Percentiles rank a stretch among this genome's conserved stretches.
Conservation (phyloP, 1,140 invertebrate species). For the Linepithema humile region DNA sequence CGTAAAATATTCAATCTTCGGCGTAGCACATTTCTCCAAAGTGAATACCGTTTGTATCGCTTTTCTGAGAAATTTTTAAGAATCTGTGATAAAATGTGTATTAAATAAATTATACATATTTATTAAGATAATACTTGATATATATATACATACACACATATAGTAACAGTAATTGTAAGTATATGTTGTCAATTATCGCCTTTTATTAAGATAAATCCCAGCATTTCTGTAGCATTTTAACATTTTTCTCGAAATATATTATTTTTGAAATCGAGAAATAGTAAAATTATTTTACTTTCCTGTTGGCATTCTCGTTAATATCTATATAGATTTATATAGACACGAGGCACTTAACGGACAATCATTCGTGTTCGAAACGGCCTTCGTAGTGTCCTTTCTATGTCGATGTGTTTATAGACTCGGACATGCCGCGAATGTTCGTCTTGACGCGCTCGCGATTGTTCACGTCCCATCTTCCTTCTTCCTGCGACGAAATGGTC, state of each 20-base stretch:
- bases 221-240: too few species aligned
- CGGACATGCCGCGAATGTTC: conserved; percentile 59
- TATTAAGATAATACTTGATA: neutral
- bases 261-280: neutral
- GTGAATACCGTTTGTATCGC: neutral
- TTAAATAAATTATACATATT: neutral
- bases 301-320: neutral
- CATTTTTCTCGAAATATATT: too few species aligned
- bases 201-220: too few species aligned
- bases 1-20: conserved; percentile 22
- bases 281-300: conserved; percentile 1
- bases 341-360: conserved; percentile 54
- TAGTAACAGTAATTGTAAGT: too few species aligned
- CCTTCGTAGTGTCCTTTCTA: conserved; percentile 55
- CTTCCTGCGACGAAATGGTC: conserved; percentile 64
- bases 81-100: neutral
- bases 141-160: too few species aligned
- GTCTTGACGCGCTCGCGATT: conserved; percentile 66
- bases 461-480: conserved; percentile 58
- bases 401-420: conserved; percentile 63
- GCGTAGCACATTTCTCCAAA: neutral
- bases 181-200: too few species aligned
- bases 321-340: conserved; percentile 11
- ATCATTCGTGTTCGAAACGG: conserved; percentile 48
- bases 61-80: neutral